Evolutionary conservation across 2,113 vertebrate species (phyloP).

Genomic region (Nicator chloris): DNA sequence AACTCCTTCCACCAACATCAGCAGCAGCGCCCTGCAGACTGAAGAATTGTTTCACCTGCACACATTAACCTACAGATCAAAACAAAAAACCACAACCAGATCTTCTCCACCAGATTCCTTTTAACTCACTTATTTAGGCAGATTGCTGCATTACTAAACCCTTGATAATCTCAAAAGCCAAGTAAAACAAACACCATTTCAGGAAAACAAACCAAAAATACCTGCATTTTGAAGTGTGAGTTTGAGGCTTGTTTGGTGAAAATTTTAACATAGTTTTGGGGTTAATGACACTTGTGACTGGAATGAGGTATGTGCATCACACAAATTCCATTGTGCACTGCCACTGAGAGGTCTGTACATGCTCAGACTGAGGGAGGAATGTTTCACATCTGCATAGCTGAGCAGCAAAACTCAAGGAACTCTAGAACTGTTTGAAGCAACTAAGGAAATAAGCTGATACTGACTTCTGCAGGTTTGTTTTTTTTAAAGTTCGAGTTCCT

Average conservation of each 20-base stretch:
- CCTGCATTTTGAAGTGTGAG: not conserved
- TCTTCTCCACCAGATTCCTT: not conserved
- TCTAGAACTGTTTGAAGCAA: not conserved
- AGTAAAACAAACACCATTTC: not conserved
- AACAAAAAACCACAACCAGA: not conserved
- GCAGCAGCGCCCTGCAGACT: not conserved
- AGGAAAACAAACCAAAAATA: not conserved
- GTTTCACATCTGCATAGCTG: slow-evolving; percentile 14
- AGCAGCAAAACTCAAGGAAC: not conserved
- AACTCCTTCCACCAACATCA: not conserved
- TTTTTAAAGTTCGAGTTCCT: not conserved
- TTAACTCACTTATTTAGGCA: not conserved
- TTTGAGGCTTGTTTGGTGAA: not conserved
- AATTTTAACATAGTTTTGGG: not conserved
- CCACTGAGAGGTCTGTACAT: not conserved
- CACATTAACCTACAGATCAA: not conserved
- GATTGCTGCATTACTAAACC: not conserved
- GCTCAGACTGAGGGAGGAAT: not conserved
- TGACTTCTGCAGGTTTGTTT: not conserved
- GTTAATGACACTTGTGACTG: not conserved
- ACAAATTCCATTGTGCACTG: not conserved
- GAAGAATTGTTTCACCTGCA: not conserved
- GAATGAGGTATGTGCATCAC: not conserved
- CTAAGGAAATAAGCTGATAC: not conserved
- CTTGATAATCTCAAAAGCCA: not conserved